Evolutionary conservation across 2,888 invertebrate genomes (phyloP).

Genomic region (Hoplodrina ambigua): DNA sequence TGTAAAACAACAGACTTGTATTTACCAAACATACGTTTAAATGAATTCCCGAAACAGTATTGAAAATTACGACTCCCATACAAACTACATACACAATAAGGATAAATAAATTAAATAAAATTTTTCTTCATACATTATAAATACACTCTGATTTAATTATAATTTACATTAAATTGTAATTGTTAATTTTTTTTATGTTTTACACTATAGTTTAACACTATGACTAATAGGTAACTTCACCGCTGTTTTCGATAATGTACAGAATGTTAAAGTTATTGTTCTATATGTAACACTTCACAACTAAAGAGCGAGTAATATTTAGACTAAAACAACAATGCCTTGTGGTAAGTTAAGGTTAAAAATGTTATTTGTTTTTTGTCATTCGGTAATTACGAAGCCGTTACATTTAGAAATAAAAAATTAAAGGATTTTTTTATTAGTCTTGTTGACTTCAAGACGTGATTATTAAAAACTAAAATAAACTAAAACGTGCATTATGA

Average conservation of each 20-base stretch:
- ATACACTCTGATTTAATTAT: conserved; percentile 80
- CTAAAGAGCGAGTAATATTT: conserved; percentile 46
- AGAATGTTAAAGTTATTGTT: conserved; percentile 58
- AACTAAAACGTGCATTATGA: conserved; percentile 58
- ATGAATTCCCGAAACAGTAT: conserved; percentile 44
- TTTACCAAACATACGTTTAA: conserved; percentile 36
- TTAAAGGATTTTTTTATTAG: conserved; percentile 20
- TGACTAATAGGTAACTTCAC: conserved; percentile 87
- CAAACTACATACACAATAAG: conserved; percentile 67
- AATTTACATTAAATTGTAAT: conserved; percentile 56
- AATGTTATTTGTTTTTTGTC: conserved; percentile 1
- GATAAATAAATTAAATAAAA: conserved; percentile 81
- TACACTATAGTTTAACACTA: conserved; percentile 54
- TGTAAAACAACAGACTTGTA: conserved; percentile 19
- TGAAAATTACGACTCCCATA: conserved; percentile 42
- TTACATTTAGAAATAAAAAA: conserved; percentile 34
- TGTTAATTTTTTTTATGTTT: conserved; percentile 50
- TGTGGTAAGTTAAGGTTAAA: conserved; percentile 22
- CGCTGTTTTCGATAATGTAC: conserved; percentile 77
- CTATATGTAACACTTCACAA: conserved; percentile 46
- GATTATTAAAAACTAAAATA: conserved; percentile 50
- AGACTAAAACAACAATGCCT: conserved; percentile 37
- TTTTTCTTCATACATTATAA: conserved; percentile 77
- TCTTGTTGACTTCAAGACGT: conserved; percentile 18
- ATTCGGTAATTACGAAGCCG: conserved; percentile 21